phyloP scores from a whole-genome alignment of 2,797 vertebrate species.

The Pseudochirops cupreus region DNA sequence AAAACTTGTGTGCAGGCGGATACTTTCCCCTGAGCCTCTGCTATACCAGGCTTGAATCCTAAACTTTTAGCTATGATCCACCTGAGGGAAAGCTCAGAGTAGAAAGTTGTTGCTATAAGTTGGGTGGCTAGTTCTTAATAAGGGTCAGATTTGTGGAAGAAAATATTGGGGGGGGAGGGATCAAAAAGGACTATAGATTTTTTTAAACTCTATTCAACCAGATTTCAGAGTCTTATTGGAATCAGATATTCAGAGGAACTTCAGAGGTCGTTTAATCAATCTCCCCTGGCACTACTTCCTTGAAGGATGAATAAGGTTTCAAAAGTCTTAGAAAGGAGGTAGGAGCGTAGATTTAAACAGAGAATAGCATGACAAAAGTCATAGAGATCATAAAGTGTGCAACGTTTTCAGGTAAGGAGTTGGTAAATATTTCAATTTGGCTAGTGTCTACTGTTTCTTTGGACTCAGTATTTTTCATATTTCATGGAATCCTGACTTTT shows the following conservation, averaged over 20 bases:
- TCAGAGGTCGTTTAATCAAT: neutral
- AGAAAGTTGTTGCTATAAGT: neutral
- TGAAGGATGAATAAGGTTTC: neutral
- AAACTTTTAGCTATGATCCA: neutral
- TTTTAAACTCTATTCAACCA: neutral
- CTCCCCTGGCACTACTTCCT: neutral
- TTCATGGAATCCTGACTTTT: neutral
- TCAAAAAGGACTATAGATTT: neutral
- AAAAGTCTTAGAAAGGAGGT: neutral
- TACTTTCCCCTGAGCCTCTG: neutral
- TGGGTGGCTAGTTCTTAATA: neutral
- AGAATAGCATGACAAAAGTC: neutral
- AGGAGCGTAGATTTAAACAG: neutral
- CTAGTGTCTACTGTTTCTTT: neutral
- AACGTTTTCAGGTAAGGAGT: neutral
- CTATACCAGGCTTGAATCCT: neutral
- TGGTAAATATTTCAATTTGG: neutral
- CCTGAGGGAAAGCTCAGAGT: neutral
- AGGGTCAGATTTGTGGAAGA: neutral
- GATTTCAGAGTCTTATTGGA: neutral
- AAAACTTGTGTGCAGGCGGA: neutral
- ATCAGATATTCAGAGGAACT: neutral
- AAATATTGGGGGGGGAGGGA: neutral
- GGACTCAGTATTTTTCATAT: neutral
- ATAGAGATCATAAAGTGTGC: neutral